Evolutionary conservation across 2,797 vertebrate species (phyloP).

Genomic region (Lycodopsis pacificus): DNA sequence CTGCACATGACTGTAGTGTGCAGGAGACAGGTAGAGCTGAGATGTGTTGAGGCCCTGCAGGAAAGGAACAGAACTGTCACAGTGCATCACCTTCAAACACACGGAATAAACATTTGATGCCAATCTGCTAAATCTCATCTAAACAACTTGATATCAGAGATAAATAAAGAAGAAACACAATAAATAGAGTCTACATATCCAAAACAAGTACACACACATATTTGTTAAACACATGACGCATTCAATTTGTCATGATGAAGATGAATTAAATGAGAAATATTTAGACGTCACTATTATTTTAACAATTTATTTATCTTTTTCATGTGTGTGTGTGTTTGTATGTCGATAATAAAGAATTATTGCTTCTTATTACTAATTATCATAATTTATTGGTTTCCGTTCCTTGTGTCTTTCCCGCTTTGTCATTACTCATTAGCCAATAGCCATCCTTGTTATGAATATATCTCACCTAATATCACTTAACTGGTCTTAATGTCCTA

Average conservation of each 20-base stretch:
- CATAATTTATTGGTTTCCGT: too few relatives aligned
- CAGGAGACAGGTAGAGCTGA: slow-evolving; percentile 22
- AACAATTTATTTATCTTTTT: too few relatives aligned
- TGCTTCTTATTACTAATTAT: too few relatives aligned
- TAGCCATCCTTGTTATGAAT: too few relatives aligned
- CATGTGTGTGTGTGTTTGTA: too few relatives aligned
- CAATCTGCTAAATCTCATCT: slow-evolving; percentile 15
- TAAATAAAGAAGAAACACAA: slow-evolving; percentile 13
- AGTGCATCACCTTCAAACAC: slow-evolving; percentile 37
- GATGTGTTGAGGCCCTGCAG: slow-evolving; percentile 19
- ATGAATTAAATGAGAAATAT: neutral
- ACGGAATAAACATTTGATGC: slow-evolving; percentile 6
- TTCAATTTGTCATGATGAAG: neutral
- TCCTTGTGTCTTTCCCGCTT: too few relatives aligned
- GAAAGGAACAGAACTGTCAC: slow-evolving; percentile 41
- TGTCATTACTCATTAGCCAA: too few relatives aligned
- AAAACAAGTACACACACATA: slow-evolving; percentile 1
- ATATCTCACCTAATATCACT: too few relatives aligned
- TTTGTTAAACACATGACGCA: too few relatives aligned
- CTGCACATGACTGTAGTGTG: neutral
- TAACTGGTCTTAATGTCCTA: too few relatives aligned
- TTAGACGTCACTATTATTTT: too few relatives aligned
- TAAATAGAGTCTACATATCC: neutral
- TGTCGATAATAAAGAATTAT: too few relatives aligned
- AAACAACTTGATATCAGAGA: slow-evolving; percentile 35